Evolutionary conservation across 2,113 vertebrate species (phyloP), one percentile per base, ranked within the genome.

Genomic region (Ceyx margarethae): DNA sequence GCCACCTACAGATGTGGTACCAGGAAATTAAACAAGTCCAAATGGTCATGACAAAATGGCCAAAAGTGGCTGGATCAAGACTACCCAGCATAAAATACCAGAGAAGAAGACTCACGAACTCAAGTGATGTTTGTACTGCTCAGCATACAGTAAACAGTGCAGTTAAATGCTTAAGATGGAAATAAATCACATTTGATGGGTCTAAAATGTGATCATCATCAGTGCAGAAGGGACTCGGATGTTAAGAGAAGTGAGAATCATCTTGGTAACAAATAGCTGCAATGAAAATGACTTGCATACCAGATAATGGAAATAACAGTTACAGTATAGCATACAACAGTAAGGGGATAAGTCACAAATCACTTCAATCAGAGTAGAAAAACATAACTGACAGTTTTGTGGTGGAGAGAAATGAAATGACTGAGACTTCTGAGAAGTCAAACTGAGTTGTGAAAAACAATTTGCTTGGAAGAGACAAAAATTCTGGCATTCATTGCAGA

Each of bases 271-370:
- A 93, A 95, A 89, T 19, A 91, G 31, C 84, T 79, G 87, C 83
- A 95, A 82, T 68, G 54, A 95, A 93, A 94, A 94, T 96, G 43
- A 96, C 80, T 97, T 91, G 91, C 45, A 35, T 43, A 57, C 28
- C 65, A 95, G 82, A 74, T 95, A 95, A 93, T 95, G 68, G 83
- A 94, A 96, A 92, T 93, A 94, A 95, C 83, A 94, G 91, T 96
- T 95, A 92, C 54, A 78, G 50, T 92, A 93, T 84, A 91, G 43
- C 48, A 86, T 43, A 81, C 31, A 85, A 84, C 46, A 90, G 46
- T 37, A 88, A 93, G 29, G 45, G 73, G 26, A 29, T 96, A 88
- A 96, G 56, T 91, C 95, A 95, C 46, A 87, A 89, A 64, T 26
- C 35, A 56, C 33, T 95, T 91, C 62, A 96, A 92, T 37, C 28